Evolutionary conservation across 2,113 vertebrate species (phyloP).

Genomic region (Cyanoderma ruficeps): DNA sequence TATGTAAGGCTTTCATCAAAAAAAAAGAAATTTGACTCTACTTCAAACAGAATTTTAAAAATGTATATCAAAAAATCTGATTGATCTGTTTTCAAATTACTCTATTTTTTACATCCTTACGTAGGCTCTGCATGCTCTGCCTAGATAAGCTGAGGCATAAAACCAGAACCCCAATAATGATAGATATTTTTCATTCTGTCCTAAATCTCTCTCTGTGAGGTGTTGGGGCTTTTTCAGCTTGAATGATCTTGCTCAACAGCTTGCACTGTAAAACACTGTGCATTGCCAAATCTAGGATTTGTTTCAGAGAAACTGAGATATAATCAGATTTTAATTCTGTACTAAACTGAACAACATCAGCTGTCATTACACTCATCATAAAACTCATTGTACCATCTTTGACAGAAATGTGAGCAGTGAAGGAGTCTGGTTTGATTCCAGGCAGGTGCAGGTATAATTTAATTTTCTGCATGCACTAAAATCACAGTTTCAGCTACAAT

Average conservation of each 20-base stretch:
- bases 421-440: neutral
- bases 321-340: neutral
- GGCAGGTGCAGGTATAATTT: neutral
- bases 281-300: neutral
- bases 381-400: neutral
- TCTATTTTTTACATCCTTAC: neutral
- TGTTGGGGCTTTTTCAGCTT: neutral
- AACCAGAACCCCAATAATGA: neutral
- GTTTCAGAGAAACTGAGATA: neutral
- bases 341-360: neutral
- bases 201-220: neutral
- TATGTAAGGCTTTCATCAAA: neutral
- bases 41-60: conserved; percentile 27
- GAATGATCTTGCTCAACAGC: neutral
- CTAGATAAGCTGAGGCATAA: neutral
- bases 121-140: neutral
- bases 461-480: neutral
- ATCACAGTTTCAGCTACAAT: neutral
- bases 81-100: conserved; percentile 1
- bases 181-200: neutral
- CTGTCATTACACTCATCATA: neutral
- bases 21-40: neutral
- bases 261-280: neutral
- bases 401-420: neutral
- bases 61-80: neutral